These are phyloP conservation scores for Mongoloraphidia duomilia DNA, from an alignment of 2,888 invertebrate genomes.

Conservation along the genomic window DNA sequence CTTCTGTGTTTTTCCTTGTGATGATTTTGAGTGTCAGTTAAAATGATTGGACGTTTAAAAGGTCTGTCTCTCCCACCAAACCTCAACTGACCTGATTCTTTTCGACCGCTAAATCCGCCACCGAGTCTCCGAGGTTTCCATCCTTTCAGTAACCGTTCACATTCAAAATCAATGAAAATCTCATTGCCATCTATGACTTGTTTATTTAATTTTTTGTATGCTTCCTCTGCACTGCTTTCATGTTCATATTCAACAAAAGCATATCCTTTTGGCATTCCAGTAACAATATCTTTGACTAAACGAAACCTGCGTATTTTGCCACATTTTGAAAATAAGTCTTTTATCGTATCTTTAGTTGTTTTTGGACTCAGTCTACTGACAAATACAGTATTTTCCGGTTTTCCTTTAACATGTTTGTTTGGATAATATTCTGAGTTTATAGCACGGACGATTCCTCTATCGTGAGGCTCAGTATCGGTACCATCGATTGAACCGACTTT, in stretches of 20 bases:
- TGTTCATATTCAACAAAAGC: slow-evolving; percentile 72
- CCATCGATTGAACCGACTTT: slow-evolving; percentile 79
- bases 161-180: slow-evolving; percentile 65
- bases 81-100: slow-evolving; percentile 74
- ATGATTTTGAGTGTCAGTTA: no score
- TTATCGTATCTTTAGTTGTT: slow-evolving; percentile 44
- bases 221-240: slow-evolving; percentile 42
- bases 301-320: slow-evolving; percentile 48
- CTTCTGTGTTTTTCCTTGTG: no score
- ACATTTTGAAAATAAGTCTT: slow-evolving; percentile 42
- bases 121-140: slow-evolving; percentile 79
- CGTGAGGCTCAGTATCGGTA: slow-evolving; percentile 70
- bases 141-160: slow-evolving; percentile 51
- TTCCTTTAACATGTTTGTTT: slow-evolving; percentile 49
- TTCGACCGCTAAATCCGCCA: slow-evolving; percentile 76
- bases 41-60: slow-evolving; percentile 48
- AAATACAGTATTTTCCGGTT: slow-evolving; percentile 59
- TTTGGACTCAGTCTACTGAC: slow-evolving; percentile 56
- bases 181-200: slow-evolving; percentile 48
- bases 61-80: slow-evolving; percentile 73
- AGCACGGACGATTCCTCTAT: slow-evolving; percentile 60
- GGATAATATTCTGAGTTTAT: slow-evolving; percentile 48
- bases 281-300: slow-evolving; percentile 65
- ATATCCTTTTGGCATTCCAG: slow-evolving; percentile 68
- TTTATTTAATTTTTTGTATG: slow-evolving; percentile 43